Percentiles rank a stretch among this genome's conserved stretches.
phyloP scores from a whole-genome alignment of 1,140 invertebrate genomes.

The Lepidurus couesii region DNA sequence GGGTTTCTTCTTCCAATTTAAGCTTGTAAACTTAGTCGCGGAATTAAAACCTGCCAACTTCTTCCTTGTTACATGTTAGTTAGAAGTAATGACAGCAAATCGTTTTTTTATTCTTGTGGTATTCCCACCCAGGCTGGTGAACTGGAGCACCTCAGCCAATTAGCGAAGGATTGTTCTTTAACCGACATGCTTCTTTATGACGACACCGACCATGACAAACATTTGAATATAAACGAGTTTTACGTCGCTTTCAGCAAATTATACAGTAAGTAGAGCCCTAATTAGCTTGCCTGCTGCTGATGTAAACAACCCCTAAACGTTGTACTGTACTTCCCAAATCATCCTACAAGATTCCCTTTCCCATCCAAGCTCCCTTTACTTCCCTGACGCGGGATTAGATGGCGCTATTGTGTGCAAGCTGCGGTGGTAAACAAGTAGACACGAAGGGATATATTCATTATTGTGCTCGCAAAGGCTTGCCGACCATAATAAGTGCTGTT shows the following conservation, averaged over 20 bases:
- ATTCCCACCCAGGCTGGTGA: conserved; percentile 51
- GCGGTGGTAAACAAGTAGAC: no score
- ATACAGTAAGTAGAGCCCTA: conserved; percentile 54
- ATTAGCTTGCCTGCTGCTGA: neutral
- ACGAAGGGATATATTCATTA: no score
- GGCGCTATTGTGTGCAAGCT: no score
- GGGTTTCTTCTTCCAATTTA: no score
- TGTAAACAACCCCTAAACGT: neutral
- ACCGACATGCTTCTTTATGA: conserved; percentile 65
- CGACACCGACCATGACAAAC: conserved; percentile 59
- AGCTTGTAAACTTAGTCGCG: no score
- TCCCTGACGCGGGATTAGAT: no score
- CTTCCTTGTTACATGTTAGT: neutral
- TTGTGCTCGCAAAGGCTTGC: no score
- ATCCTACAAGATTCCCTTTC: no score
- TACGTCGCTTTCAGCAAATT: conserved; percentile 70
- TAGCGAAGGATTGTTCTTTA: conserved; percentile 61
- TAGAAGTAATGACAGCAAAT: neutral
- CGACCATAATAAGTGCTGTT: no score
- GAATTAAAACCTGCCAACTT: neutral
- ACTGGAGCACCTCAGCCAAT: conserved; percentile 56
- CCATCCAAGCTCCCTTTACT: no score
- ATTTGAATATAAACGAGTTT: conserved; percentile 66
- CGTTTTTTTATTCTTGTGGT: conserved; percentile 24
- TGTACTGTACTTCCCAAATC: no score